Evolutionary conservation across 1,140 invertebrate species (phyloP).

Genomic region (Leptoteleia sp.): DNA sequence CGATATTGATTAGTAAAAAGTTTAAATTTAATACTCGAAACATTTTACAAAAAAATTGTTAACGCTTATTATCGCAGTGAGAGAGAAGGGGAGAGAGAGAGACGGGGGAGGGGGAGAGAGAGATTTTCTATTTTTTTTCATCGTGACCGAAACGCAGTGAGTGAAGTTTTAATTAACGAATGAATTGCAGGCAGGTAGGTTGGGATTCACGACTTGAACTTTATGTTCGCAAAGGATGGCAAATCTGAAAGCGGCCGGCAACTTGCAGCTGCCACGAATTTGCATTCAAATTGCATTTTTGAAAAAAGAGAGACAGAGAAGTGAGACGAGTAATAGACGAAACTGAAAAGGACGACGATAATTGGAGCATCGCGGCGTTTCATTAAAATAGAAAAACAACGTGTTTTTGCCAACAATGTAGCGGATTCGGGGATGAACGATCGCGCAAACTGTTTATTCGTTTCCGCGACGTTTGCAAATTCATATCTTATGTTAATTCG

Average conservation of each 20-base stretch:
- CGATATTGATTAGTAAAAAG: constrained; percentile 43
- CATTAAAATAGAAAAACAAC: constrained; percentile 5
- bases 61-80: constrained; percentile 39
- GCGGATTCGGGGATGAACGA: no score
- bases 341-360: constrained; percentile 67
- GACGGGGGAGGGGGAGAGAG: no score
- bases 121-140: constrained; percentile 67
- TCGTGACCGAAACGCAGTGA: constrained; percentile 68
- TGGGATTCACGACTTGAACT: constrained; percentile 70
- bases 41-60: constrained; percentile 55
- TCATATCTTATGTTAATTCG: no score
- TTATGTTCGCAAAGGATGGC: constrained; percentile 73
- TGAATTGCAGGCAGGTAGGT: constrained; percentile 68
- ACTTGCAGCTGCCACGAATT: constrained; percentile 75
- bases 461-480: no score
- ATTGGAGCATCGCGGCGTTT: constrained; percentile 63
- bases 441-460: neutral
- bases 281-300: constrained; percentile 78
- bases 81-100: constrained; percentile 59
- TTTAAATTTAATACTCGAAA: constrained; percentile 43
- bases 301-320: constrained; percentile 49
- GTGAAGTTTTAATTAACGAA: constrained; percentile 78
- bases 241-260: constrained; percentile 72
- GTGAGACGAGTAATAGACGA: constrained; percentile 49
- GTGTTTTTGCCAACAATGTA: no score